Evolutionary conservation across 2,113 vertebrate species (phyloP).

Genomic region (Ctenodactylus gundi): DNA sequence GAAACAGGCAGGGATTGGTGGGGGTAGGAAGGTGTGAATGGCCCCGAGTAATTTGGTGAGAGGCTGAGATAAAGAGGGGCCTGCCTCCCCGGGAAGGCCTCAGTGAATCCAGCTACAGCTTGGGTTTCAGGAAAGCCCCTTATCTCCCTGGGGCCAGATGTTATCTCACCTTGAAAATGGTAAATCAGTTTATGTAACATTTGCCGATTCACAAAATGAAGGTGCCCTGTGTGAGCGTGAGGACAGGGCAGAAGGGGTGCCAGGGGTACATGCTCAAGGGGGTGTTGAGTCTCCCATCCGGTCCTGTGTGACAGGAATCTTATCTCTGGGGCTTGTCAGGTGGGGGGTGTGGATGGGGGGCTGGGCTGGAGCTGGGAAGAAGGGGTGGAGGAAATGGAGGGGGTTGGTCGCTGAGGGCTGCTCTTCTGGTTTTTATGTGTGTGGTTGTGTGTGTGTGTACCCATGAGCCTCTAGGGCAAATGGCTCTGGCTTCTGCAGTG

Average conservation of each 20-base stretch:
- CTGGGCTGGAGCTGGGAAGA: not conserved
- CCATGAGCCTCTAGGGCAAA: slow-evolving; percentile 36
- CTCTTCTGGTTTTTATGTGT: slow-evolving; percentile 67
- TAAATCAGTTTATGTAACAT: slow-evolving; percentile 55
- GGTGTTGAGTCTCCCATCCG: not conserved
- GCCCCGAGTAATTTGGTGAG: not conserved
- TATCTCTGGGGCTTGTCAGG: not conserved
- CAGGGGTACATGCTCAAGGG: no score
- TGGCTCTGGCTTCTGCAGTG: slow-evolving; percentile 28
- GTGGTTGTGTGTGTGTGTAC: not conserved
- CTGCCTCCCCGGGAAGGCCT: not conserved
- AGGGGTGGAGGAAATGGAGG: not conserved
- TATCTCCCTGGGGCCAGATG: slow-evolving; percentile 54
- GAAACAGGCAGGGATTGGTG: not conserved
- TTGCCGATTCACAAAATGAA: slow-evolving; percentile 50
- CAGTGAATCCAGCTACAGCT: not conserved
- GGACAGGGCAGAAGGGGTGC: no score
- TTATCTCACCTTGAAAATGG: slow-evolving; percentile 50
- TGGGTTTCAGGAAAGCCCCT: slow-evolving; percentile 53
- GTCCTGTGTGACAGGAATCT: not conserved
- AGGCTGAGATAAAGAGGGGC: slow-evolving; percentile 37
- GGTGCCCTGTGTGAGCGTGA: not conserved
- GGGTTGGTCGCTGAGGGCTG: not conserved
- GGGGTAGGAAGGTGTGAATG: slow-evolving; percentile 4
- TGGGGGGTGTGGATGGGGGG: not conserved